Base-by-base conservation (phyloP, 2,797 vertebrate genomes). In the Clarias platycephalus region DNA sequence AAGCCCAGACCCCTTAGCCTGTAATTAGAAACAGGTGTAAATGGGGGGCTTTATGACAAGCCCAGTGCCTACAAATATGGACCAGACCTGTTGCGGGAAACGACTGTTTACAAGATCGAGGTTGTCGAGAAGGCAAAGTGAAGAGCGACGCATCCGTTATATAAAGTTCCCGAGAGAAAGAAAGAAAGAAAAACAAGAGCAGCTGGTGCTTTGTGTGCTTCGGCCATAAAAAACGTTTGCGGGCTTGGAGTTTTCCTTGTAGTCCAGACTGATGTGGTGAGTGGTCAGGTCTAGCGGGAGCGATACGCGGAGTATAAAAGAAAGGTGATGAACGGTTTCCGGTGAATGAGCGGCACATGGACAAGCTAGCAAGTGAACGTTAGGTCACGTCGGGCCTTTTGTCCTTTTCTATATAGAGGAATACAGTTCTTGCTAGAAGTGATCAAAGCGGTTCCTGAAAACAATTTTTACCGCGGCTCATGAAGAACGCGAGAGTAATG, bases 21-120 rank as follows among this genome's bases (percentile, higher is more conserved):
- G 87, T 95, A 94, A 95, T 95, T 95, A 94, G 90, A 91, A 94
- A 93, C 90, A 84, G 62, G 49, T 89, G 83, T 90, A 89, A 91
- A 71, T 91, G 87, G 77, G 86, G 89, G 93, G 90, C 90, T 91
- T 93, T 90, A 82, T 64, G 76, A 77, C n/a, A 1, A 60, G 37
- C 49, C 74, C 72, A 58, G 91, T 85, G 55, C 76, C 81, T 89
- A 88, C 87, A 92, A 92, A 92, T 86, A 89, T 10, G 83, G 88
- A 81, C 90, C 84, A 86, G 88, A 58, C 88, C 81, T 78, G 79
- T 76, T 84, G 77, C 83, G 68, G 88, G 87, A 88, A 82, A 87
- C 75, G 5, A 81, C 80, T 84, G 85, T 86, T 90, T 89, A 90
- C 71, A 80, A 87, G 87, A 58, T 87, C 18, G 22, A 58, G 40